phyloP scores from a whole-genome alignment of 2,888 invertebrate species.

The Nyleta sp. region DNA sequence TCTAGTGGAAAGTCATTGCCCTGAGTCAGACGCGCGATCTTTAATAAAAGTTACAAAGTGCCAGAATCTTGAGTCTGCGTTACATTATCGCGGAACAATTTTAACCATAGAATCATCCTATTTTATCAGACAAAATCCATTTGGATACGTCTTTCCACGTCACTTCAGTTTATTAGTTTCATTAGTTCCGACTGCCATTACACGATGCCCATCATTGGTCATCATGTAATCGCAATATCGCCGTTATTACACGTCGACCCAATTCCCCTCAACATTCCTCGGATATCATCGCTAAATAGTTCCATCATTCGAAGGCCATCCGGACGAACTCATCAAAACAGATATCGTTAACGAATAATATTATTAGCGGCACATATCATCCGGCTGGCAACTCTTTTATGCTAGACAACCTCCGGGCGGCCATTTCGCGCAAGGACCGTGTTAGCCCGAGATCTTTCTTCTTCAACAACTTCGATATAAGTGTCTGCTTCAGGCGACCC shows the following conservation, averaged over 20 bases:
- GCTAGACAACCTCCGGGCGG: constrained; percentile 71
- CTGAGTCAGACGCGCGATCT: too few relatives aligned
- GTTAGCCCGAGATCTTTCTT: constrained; percentile 52
- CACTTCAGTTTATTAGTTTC: not conserved
- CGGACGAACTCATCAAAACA: constrained; percentile 38
- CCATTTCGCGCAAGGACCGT: constrained; percentile 67
- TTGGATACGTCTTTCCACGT: not conserved
- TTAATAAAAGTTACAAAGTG: too few relatives aligned
- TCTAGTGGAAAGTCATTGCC: too few relatives aligned
- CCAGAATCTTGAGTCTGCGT: too few relatives aligned
- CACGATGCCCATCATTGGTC: constrained; percentile 33
- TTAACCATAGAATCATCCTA: not conserved
- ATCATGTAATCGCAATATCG: constrained; percentile 32
- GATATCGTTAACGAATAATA: constrained; percentile 31
- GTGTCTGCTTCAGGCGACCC: constrained; percentile 79
- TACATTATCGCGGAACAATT: too few relatives aligned
- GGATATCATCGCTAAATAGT: constrained; percentile 42
- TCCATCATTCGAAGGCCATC: constrained; percentile 26
- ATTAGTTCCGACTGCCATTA: constrained; percentile 1
- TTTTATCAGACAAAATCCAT: not conserved
- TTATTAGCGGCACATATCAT: constrained; percentile 41
- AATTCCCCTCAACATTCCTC: constrained; percentile 44
- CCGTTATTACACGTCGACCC: constrained; percentile 47
- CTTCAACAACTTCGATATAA: constrained; percentile 75
- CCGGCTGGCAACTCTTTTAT: constrained; percentile 30